Percentiles rank a stretch among this genome's conserved stretches.
These are phyloP conservation scores for Cavia porcellus DNA, from an alignment of 2,113 vertebrate species.

Conservation along the genomic window DNA sequence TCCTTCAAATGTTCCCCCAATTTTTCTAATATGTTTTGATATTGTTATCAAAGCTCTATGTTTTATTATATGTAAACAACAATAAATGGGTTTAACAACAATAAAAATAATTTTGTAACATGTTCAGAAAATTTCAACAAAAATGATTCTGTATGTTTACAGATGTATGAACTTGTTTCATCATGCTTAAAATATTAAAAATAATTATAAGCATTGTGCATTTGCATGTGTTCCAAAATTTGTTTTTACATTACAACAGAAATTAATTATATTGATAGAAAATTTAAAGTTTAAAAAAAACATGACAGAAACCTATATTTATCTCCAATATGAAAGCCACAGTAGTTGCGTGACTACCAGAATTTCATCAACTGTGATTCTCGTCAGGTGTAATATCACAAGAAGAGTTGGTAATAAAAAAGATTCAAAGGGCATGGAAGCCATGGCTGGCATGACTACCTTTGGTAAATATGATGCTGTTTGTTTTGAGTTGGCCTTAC, in stretches of 20 bases:
- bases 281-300: background rate
- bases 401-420: background rate
- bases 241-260: background rate
- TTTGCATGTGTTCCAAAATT: background rate
- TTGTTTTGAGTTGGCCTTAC: background rate
- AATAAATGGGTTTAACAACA: background rate
- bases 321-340: background rate
- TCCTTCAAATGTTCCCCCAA: background rate
- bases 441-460: background rate
- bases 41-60: background rate
- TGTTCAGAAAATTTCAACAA: background rate
- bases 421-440: background rate
- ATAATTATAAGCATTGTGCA: background rate
- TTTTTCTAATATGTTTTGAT: background rate
- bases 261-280: background rate
- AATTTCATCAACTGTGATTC: background rate
- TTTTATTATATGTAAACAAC: background rate
- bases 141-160: background rate
- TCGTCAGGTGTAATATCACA: background rate
- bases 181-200: background rate
- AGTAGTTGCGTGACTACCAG: background rate
- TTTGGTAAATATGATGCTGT: fast-evolving
- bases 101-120: background rate
- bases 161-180: background rate
- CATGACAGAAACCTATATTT: background rate